Evolutionary conservation across 2,113 vertebrate species (phyloP).

Genomic region (Takifugu bimaculatus): DNA sequence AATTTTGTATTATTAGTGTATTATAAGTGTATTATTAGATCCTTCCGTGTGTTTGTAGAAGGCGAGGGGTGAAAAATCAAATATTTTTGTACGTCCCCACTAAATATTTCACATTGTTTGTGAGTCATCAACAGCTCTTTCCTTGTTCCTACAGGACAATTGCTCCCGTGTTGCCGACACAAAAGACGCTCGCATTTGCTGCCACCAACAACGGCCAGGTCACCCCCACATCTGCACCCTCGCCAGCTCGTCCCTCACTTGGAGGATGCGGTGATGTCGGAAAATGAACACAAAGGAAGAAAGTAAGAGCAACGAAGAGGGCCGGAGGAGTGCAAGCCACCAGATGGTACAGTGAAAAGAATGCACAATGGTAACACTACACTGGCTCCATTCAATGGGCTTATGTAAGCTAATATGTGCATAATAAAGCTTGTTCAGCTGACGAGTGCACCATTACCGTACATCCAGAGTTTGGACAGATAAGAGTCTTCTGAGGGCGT

Average conservation of each 20-base stretch:
- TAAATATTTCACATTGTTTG: too few relatives aligned
- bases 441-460: constrained; percentile 5
- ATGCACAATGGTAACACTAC: constrained; percentile 62
- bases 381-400: constrained; percentile 44
- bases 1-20: too few relatives aligned
- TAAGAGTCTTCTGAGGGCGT: neutral
- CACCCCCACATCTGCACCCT: constrained; percentile 34
- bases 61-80: too few relatives aligned
- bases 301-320: constrained; percentile 27
- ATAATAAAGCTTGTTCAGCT: neutral
- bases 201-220: constrained; percentile 6
- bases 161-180: constrained; percentile 22
- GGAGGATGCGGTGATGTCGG: constrained; percentile 3
- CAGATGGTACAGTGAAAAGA: constrained; percentile 69
- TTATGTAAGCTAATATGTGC: constrained; percentile 35
- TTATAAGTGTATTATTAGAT: too few relatives aligned
- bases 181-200: constrained; percentile 24
- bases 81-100: too few relatives aligned
- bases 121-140: neutral
- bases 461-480: neutral
- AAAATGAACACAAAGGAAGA: constrained; percentile 33
- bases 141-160: constrained; percentile 17
- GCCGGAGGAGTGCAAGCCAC: constrained; percentile 41
- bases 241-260: constrained; percentile 14
- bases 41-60: too few relatives aligned